Conservation (phyloP, 2,888 invertebrate species). For the Phyllotreta striolata region DNA sequence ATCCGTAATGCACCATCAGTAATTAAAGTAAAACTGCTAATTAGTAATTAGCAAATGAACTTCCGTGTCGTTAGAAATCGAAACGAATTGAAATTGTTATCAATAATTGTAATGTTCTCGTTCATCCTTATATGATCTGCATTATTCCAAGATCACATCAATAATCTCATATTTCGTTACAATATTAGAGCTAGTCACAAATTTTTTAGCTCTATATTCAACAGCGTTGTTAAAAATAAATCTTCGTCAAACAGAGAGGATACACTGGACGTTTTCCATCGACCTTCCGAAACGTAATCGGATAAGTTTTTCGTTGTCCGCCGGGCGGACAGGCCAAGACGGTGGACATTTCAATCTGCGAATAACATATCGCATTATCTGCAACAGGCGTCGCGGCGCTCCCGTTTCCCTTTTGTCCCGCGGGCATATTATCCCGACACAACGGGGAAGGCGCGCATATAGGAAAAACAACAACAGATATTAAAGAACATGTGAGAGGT, state of each 20-base stretch:
- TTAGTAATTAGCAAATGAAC: too few relatives aligned
- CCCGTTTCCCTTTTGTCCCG: slow-evolving; percentile 31
- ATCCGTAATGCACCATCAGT: background rate
- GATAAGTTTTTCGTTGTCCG: slow-evolving; percentile 25
- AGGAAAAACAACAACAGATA: too few relatives aligned
- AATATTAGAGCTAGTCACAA: too few relatives aligned
- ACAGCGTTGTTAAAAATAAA: too few relatives aligned
- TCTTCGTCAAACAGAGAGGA: background rate
- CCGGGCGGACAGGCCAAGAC: slow-evolving; percentile 18
- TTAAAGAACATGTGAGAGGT: slow-evolving; percentile 15
- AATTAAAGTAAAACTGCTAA: slow-evolving; percentile 10
- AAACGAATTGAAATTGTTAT: too few relatives aligned
- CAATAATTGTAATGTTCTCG: too few relatives aligned
- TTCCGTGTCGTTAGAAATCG: too few relatives aligned
- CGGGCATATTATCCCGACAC: slow-evolving; percentile 36
- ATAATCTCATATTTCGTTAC: too few relatives aligned
- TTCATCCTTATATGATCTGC: too few relatives aligned
- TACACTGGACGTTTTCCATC: slow-evolving; percentile 2
- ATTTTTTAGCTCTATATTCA: too few relatives aligned
- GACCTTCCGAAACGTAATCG: slow-evolving; percentile 17
- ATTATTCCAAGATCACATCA: too few relatives aligned
- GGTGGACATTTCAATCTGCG: slow-evolving; percentile 40
- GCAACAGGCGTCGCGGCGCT: slow-evolving; percentile 22
- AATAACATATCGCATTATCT: slow-evolving; percentile 42
- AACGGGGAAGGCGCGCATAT: slow-evolving; percentile 10